Evolutionary conservation across 1,140 invertebrate species (phyloP).

Genomic region (Drosophila nasuta): DNA sequence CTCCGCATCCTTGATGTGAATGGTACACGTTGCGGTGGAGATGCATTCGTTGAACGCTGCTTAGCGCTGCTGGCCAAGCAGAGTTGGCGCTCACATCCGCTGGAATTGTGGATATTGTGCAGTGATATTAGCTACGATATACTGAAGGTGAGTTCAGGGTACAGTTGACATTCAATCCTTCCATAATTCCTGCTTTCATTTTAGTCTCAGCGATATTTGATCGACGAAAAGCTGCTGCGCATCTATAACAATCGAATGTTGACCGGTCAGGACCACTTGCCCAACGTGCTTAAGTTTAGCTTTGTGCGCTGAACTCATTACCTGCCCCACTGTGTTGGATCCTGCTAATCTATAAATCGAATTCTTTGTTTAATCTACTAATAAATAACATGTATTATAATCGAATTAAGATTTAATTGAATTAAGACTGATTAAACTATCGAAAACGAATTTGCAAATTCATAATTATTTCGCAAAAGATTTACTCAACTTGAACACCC

Average conservation of each 20-base stretch:
- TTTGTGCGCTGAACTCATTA: slow-evolving; percentile 50
- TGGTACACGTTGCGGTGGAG: slow-evolving; percentile 49
- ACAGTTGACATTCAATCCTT: neutral
- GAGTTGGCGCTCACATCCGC: slow-evolving; percentile 56
- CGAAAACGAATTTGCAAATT: neutral
- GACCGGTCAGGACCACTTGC: slow-evolving; percentile 43
- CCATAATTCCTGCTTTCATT: neutral
- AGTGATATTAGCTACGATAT: slow-evolving; percentile 58
- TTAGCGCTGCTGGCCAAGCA: slow-evolving; percentile 60
- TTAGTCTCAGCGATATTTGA: slow-evolving; percentile 51
- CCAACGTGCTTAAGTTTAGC: slow-evolving; percentile 73
- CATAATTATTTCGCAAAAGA: no score
- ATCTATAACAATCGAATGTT: slow-evolving; percentile 56
- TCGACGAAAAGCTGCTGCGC: slow-evolving; percentile 48
- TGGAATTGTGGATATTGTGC: slow-evolving; percentile 67
- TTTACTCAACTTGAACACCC: no score
- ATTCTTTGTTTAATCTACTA: no score
- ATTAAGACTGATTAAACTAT: slow-evolving; percentile 26
- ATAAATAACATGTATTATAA: slow-evolving; percentile 6
- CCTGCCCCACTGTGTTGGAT: slow-evolving; percentile 11
- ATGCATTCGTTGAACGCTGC: slow-evolving; percentile 58
- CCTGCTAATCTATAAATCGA: no score
- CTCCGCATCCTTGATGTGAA: slow-evolving; percentile 61
- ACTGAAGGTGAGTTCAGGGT: slow-evolving; percentile 4
- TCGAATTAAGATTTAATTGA: slow-evolving; percentile 10